Base-by-base conservation (phyloP, 2,113 vertebrate species). In the Bujurquina vittata region DNA sequence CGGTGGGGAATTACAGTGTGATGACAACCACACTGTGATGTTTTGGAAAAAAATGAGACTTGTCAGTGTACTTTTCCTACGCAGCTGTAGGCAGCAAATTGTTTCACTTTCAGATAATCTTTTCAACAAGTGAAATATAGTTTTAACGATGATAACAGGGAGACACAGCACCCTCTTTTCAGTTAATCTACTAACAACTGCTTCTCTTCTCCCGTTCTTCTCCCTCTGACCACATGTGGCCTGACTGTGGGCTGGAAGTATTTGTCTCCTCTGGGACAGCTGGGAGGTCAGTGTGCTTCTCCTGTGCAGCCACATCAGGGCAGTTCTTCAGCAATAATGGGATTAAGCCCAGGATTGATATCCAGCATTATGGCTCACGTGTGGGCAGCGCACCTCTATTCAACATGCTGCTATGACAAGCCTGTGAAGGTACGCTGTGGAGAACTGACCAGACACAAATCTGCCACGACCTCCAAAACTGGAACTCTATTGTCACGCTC, bases 261-360 rank as follows among this genome's bases (percentile, higher is more conserved):
- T 63, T 49, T 54, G 69, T 84, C 85, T 86, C 77, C 77, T 63
- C 17, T 56, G 77, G 26, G 81, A 86, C 63, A 40, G 75, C 73
- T 54, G 65, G 74, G 63, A 88, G 86, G 76, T 80, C 75, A 58
- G 80, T 52, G 87, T 80, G 86, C 84, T 81, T 62, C 59, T 77
- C 56, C 26, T 54, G 63, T 20, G 15, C 17, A 46, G 40, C 76
- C 80, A 89, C 84, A 86, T 89, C 80, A 72, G 58, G 81, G 81
- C 84, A 85, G 86, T 87, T 84, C 83, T 79, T 78, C 86, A 81
- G 72, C 83, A 89, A 91, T 91, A 94, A 93, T 92, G 81, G 88
- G 92, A 93, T 92, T 93, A 94, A 79, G 84, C 86, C 58, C 58
- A 40, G 59, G 90, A 88, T 79, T 89, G 88, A 93, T 91, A 87